phyloP scores from a whole-genome alignment of 2,888 invertebrate genomes.

The Trichogramma dendrolimi region DNA sequence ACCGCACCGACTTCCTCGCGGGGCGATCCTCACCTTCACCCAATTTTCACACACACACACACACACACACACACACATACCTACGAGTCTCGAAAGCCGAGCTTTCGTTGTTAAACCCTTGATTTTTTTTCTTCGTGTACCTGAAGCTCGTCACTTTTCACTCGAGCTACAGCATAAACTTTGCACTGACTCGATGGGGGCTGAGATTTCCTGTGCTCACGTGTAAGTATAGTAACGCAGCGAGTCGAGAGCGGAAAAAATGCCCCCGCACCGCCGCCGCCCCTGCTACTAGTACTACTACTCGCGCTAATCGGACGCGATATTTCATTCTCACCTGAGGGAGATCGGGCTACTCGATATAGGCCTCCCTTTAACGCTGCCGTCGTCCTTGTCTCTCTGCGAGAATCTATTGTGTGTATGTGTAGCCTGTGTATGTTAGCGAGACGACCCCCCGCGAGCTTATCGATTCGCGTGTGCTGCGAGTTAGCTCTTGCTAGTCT shows the following conservation, averaged over 20 bases:
- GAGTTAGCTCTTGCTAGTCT: constrained; percentile 32
- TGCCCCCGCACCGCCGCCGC: no score
- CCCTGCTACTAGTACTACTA: no score
- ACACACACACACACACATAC: no score
- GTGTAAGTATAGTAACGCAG: no score
- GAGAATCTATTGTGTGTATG: constrained; percentile 14
- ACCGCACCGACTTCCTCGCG: constrained; percentile 28
- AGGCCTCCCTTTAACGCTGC: constrained; percentile 2
- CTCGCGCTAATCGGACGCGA: neutral
- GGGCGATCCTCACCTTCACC: constrained; percentile 9
- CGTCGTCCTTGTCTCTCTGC: constrained; percentile 22
- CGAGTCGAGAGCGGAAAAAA: no score
- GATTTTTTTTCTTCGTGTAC: no score
- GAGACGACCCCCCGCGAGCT: constrained; percentile 24
- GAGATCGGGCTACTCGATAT: constrained; percentile 7
- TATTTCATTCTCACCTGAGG: constrained; percentile 16
- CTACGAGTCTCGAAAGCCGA: no score
- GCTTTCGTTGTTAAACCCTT: no score
- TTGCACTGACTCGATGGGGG: no score
- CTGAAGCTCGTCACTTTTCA: no score
- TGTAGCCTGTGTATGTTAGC: neutral
- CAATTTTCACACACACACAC: neutral
- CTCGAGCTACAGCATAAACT: no score
- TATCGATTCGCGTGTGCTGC: constrained; percentile 40
- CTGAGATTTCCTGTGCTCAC: no score